These are phyloP conservation scores for Molossus alvarezi DNA, from an alignment of 2,797 vertebrate genomes.

Conservation along the genomic window DNA sequence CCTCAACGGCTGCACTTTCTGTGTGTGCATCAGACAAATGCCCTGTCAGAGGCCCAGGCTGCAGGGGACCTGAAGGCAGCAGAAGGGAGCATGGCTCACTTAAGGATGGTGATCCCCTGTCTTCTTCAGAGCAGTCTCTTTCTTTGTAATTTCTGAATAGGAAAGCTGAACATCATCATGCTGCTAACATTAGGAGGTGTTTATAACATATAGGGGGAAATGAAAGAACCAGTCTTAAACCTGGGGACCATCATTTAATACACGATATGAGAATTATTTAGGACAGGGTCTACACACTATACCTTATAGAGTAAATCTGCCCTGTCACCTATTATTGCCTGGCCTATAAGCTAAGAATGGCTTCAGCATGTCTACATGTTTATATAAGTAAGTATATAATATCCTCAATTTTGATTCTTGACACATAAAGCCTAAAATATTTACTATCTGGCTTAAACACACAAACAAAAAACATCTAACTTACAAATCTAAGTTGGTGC, in stretches of 20 bases:
- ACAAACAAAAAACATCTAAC: background rate
- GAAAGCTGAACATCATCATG: background rate
- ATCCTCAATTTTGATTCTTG: constrained; percentile 23
- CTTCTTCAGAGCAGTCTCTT: background rate
- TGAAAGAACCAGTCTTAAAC: constrained; percentile 5
- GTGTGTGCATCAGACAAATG: background rate
- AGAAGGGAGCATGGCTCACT: background rate
- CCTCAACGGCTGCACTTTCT: background rate
- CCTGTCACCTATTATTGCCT: background rate
- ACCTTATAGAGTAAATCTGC: background rate
- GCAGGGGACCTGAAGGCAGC: background rate
- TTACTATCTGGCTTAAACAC: background rate
- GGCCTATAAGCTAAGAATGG: background rate
- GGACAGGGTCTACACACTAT: background rate
- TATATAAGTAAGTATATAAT: background rate
- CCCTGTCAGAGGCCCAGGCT: background rate
- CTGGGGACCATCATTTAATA: background rate
- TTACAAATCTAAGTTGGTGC: background rate
- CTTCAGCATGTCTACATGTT: background rate
- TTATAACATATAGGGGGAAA: background rate
- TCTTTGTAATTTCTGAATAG: constrained; percentile 34
- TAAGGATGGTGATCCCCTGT: background rate
- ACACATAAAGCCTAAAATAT: background rate
- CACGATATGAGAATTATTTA: background rate
- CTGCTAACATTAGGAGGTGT: background rate